Base-by-base conservation (phyloP, 2,888 invertebrate species). In the Gastracanthus pulcherrimus region DNA sequence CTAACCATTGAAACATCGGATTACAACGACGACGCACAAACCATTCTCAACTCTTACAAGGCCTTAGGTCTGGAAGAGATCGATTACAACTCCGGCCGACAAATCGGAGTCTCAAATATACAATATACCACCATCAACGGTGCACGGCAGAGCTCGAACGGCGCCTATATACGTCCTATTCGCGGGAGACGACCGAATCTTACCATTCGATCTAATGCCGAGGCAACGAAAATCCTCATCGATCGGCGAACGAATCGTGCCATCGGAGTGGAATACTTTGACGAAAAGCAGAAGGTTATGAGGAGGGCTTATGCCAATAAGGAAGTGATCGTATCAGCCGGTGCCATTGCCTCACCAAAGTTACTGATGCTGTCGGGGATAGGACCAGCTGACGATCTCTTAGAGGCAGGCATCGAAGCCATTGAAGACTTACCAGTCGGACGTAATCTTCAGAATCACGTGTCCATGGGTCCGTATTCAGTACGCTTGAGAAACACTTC, bases 321-420 rank as follows among this genome's bases (percentile, higher is more conserved):
- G 84, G 94, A 94, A 87, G 90, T 93, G 0, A 91, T 93, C 69
- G 77, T 93, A 79, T 92, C 93, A 3, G 92, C 92, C 13, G 93
- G 93, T 6, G 87, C 92, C 11, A 89, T 93, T 45, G 92, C 91
- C 38, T 91, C 93, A 3, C 92, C 93, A 1, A 92, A 93, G 81
- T 87, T 93, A 81, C 87, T 93, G 7, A 92, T 93, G 92, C 87
- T 92, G 29, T 93, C 93, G 11, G 93, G 93, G 0, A 89, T 93
- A 48, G 93, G 93, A 0, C 92, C 92, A 0, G 88, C 85, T 79
- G 82, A 87, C 23, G 91, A 92, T 58, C 85, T 93, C 1, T 72
- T 86, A 48, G 84, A 88, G 19, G 85, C 89, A 13, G 89, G 89
- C n/a, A 92, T 93, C 13, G 78, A 89, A 4, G 86, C 89, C 4